Percentiles rank a stretch among this genome's conserved stretches.
These are phyloP conservation scores for Tachystola acroxantha DNA, from an alignment of 2,888 invertebrate genomes.

Conservation along the genomic window DNA sequence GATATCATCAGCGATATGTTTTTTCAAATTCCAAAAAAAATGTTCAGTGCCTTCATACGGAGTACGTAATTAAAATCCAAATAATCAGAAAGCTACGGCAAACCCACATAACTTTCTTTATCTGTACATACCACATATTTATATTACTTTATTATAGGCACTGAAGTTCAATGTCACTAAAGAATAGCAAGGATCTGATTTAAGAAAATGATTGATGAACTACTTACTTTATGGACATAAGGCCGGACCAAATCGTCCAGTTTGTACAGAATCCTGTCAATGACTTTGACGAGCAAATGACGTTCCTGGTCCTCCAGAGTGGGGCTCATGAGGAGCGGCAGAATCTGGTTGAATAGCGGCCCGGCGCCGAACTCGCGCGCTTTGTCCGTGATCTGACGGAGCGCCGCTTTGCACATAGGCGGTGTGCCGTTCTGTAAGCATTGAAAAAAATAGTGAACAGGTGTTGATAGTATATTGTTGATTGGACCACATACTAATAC, in stretches of 20 bases:
- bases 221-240: slow-evolving; percentile 95
- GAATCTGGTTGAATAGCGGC: slow-evolving; percentile 98
- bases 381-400: slow-evolving; percentile 98
- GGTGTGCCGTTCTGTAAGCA: slow-evolving; percentile 92
- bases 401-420: slow-evolving; percentile 98
- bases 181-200: background rate
- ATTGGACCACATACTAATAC: too few species aligned
- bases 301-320: slow-evolving; percentile 99
- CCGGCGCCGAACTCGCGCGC: slow-evolving; percentile 99
- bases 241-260: slow-evolving; percentile 98
- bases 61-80: too few species aligned
- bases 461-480: too few species aligned
- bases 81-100: too few species aligned
- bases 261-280: slow-evolving; percentile 98
- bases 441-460: background rate
- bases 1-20: too few species aligned
- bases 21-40: too few species aligned
- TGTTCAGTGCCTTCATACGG: too few species aligned
- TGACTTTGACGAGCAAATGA: slow-evolving; percentile 98
- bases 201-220: background rate
- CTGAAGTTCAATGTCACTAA: too few species aligned
- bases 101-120: too few species aligned
- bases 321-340: slow-evolving; percentile 99
- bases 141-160: too few species aligned
- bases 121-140: too few species aligned